Conservation (phyloP, 2,797 vertebrate species). For the Gadopsis marmoratus region DNA sequence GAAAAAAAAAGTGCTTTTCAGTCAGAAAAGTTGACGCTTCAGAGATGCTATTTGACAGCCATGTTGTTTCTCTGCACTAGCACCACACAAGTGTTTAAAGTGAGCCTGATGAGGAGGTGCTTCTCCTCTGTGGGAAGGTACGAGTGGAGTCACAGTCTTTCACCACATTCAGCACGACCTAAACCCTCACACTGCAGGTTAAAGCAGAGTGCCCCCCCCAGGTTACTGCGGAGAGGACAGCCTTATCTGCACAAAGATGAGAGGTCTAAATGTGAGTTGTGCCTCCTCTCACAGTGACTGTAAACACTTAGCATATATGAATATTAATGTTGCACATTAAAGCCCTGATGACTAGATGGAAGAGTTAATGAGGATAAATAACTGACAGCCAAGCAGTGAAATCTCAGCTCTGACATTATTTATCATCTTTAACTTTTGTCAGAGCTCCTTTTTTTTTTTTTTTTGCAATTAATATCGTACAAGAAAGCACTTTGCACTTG, state of each 20-base stretch:
- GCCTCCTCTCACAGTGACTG: slow-evolving; percentile 76
- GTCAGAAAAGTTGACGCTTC: neutral
- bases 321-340: slow-evolving; percentile 86
- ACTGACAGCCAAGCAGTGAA: slow-evolving; percentile 80
- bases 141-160: slow-evolving; percentile 62
- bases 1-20: slow-evolving; percentile 22
- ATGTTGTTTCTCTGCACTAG: slow-evolving; percentile 30
- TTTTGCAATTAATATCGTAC: slow-evolving; percentile 86
- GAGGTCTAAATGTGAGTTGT: slow-evolving; percentile 70
- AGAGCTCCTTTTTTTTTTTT: slow-evolving; percentile 71
- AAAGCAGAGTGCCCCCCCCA: slow-evolving; percentile 63
- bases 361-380: slow-evolving; percentile 88
- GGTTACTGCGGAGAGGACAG: slow-evolving; percentile 57
- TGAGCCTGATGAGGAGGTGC: slow-evolving; percentile 43
- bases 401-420: slow-evolving; percentile 83
- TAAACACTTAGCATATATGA: slow-evolving; percentile 87
- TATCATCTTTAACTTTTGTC: slow-evolving; percentile 88
- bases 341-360: slow-evolving; percentile 76
- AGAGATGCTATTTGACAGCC: slow-evolving; percentile 7
- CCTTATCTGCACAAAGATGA: slow-evolving; percentile 69
- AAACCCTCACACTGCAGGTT: slow-evolving; percentile 39
- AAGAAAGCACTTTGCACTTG: slow-evolving; percentile 85
- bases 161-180: slow-evolving; percentile 48
- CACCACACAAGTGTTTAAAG: slow-evolving; percentile 33
- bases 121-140: slow-evolving; percentile 39